Base-by-base conservation (phyloP, 2,797 vertebrate species). In the Babyrousa celebensis region DNA sequence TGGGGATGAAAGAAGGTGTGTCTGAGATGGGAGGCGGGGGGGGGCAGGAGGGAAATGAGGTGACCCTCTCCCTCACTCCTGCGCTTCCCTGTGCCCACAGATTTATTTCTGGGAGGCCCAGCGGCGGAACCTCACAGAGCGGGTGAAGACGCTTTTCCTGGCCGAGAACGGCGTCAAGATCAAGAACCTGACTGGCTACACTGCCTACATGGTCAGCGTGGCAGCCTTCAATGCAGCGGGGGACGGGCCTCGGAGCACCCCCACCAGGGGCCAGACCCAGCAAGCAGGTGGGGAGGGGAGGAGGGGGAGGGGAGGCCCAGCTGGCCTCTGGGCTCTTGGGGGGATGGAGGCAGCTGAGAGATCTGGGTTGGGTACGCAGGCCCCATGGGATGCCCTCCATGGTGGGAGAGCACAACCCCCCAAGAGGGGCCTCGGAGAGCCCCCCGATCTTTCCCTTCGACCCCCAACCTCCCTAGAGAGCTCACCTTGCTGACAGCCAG, bases 101-200 rank as follows among this genome's bases (percentile, higher is more conserved):
- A 99, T 99, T 95, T 99, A 99, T 97, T 99, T 99, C 96, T 99
- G 99, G 99, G 99, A 99, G 98, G 99, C 99, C 65, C 98, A 99
- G 92, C 99, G 98, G 1, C 99, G 98, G 98, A 99, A 99, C 9
- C 98, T 99, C 97, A 99, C 99, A 0, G 98, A 98, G 79, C 98
- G 99, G 52, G 98, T 99, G 95, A 99, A 99, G 95, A 99, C 99
- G 0, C 99, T 99, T 0, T 99, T 99, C 98, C 98, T 99, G 98
- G 99, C 99, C 0, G 99, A 99, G 91, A 99, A 97, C 0, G 98
- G 99, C 0, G 99, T 99, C 72, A 99, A 99, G 96, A 99, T 99
- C 94, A 99, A 99, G 98, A 99, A 99, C 98, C 98, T 99, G 95
- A 99, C 99, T 0, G 99, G 99, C 9, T 99, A 99, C 98, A 99